Base-by-base conservation (phyloP, 2,113 vertebrate species). In the Spilogale gracilis region DNA sequence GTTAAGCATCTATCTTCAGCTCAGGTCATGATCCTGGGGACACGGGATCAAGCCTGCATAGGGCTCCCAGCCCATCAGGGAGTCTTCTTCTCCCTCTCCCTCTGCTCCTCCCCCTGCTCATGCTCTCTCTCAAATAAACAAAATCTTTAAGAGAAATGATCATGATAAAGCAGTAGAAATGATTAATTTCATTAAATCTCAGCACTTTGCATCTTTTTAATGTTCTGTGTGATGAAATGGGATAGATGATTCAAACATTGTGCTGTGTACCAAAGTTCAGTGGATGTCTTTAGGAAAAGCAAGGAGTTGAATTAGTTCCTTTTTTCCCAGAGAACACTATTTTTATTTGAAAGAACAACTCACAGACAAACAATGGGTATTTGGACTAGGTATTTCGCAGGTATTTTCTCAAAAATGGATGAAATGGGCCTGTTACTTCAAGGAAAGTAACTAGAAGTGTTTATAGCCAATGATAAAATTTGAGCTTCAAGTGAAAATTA, bases 341-440 rank as follows among this genome's bases (percentile, higher is more conserved):
- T 93, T 95, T 95, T 43, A 82, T 85, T 91, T 89, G 79, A 69
- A 89, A 83, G n/a, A 93, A 14, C 30, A 73, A 69, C 11, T 69
- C 27, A 60, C 27, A 87, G 69, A 71, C 9, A 65, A 80, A 95
- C 11, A 80, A 63, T 56, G 9, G 12, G 67, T 80, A 52, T 27
- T 80, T 89, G 76, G 30, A 76, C 10, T 81, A 43, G 48, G 16
- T 91, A 63, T 56, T 91, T 60, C 48, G 38, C 14, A 87, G 65
- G 54, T 94, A 82, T 93, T 95, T 94, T 74, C 71, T 91, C 87
- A 84, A n/a, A 67, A 91, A 43, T n/a, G 32, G 48, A 84, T 11
- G 2, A 84, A 96, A 3, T 79, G 30, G 48, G 8, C 7, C 13
- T 58, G 13, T 74, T 83, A 54, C 69, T 69, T 97, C 45, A 61